These are phyloP conservation scores for Ellobium chinense DNA, from an alignment of 2,888 invertebrate species.

Conservation along the genomic window DNA sequence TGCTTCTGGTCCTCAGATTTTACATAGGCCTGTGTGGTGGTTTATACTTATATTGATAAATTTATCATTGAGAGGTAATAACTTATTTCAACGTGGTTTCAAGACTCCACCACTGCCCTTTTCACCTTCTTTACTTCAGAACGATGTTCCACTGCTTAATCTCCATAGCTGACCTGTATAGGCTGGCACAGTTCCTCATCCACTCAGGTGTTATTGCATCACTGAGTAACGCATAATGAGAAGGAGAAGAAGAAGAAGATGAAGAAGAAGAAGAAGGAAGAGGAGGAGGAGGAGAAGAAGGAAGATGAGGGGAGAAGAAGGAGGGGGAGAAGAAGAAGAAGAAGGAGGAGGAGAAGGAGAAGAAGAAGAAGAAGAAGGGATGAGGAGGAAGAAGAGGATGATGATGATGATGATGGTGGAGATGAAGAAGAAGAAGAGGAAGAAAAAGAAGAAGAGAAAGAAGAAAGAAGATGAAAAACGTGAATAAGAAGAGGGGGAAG, in stretches of 20 bases:
- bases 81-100: too few relatives aligned
- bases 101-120: too few relatives aligned
- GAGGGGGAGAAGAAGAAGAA: neutral
- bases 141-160: too few relatives aligned
- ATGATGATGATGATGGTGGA: neutral
- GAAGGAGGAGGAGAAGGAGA: neutral
- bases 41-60: too few relatives aligned
- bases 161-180: too few relatives aligned
- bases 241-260: neutral
- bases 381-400: neutral
- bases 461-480: neutral
- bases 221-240: neutral
- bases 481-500: neutral
- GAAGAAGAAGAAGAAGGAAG: neutral
- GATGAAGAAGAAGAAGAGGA: neutral
- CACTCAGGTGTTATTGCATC: too few relatives aligned
- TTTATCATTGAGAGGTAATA: too few relatives aligned
- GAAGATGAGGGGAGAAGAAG: neutral
- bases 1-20: too few relatives aligned
- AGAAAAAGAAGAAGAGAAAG: slow-evolving; percentile 1
- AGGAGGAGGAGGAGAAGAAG: neutral
- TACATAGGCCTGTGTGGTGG: too few relatives aligned
- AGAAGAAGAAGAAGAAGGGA: neutral
- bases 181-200: too few relatives aligned
- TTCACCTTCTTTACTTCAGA: too few relatives aligned